Base-by-base conservation (phyloP, 2,797 vertebrate genomes). In the Sphenodon punctatus region DNA sequence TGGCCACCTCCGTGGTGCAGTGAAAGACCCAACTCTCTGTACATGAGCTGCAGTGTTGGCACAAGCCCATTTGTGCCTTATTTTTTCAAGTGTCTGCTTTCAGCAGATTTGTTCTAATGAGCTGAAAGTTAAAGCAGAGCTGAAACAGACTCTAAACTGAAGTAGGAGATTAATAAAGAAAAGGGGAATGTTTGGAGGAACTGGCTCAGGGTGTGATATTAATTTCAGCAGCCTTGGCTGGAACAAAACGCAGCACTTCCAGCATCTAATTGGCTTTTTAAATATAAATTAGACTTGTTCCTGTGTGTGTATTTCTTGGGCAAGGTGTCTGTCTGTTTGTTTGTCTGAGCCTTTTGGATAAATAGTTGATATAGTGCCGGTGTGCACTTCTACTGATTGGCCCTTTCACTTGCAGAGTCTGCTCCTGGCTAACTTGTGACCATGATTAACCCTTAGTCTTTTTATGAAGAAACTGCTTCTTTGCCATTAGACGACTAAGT, bases 161-260 rank as follows among this genome's bases (percentile, higher is more conserved):
- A 88, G 80, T 89, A 76, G 34, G 65, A 91, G 70, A 43, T 89
- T 88, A 89, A 88, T 89, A 89, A 91, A 91, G 67, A n/a, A n/a
- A n/a, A n/a, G n/a, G n/a, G n/a, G n/a, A n/a, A n/a, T n/a, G n/a
- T n/a, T n/a, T n/a, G n/a, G n/a, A n/a, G n/a, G n/a, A n/a, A n/a
- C n/a, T n/a, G n/a, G n/a, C n/a, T n/a, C 82, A 67, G 87, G 78
- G 80, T 88, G 86, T 81, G 87, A 92, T 90, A 92, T 84, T 92
- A 84, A 88, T 92, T 92, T 89, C 89, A 72, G 86, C 82, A 85
- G 80, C 70, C 80, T 92, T 92, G 70, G 80, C 76, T 90, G 75
- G 59, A 64, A 78, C 70, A 70, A 82, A 84, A 55, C 2, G 4
- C 77, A 76, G 80, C 51, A 83, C 82, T 81, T 92, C 67, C 88